Evolutionary conservation across 2,888 invertebrate species (phyloP).

Genomic region (Melanostoma scalare): DNA sequence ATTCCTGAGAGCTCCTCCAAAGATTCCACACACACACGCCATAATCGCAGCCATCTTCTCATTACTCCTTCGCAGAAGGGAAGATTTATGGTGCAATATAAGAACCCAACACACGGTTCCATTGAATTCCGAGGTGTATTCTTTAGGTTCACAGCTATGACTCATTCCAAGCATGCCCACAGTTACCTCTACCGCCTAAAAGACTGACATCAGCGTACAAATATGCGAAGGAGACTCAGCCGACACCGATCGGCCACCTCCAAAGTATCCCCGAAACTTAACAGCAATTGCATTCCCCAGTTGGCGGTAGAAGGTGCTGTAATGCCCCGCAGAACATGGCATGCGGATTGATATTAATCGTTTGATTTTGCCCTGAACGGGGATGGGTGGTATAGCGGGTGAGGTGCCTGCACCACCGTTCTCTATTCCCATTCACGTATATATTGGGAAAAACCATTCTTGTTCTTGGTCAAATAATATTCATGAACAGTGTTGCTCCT

Average conservation of each 20-base stretch:
- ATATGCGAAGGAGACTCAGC: slow-evolving; percentile 54
- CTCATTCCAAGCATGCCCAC: slow-evolving; percentile 45
- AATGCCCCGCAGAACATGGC: slow-evolving; percentile 61
- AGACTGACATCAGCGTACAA: slow-evolving; percentile 64
- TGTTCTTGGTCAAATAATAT: slow-evolving; percentile 36
- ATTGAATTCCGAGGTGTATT: slow-evolving; percentile 22
- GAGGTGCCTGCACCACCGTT: not conserved
- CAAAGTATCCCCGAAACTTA: slow-evolving; percentile 28
- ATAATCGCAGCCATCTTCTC: slow-evolving; percentile 48
- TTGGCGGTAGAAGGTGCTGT: slow-evolving; percentile 63
- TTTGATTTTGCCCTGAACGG: slow-evolving; percentile 23
- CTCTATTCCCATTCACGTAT: not conserved
- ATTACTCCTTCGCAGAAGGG: slow-evolving; percentile 26
- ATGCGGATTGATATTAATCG: slow-evolving; percentile 70
- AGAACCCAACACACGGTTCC: slow-evolving; percentile 4
- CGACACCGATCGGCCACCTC: not conserved
- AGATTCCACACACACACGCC: slow-evolving; percentile 34
- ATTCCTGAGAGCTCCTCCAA: slow-evolving; percentile 9
- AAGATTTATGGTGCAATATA: slow-evolving; percentile 43
- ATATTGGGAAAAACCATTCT: slow-evolving; percentile 11
- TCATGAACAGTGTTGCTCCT: slow-evolving; percentile 51
- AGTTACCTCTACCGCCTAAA: slow-evolving; percentile 16
- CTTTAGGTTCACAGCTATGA: slow-evolving; percentile 27
- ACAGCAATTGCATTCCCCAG: slow-evolving; percentile 49
- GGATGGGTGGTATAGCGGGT: not conserved